Base-by-base conservation (phyloP, 2,797 vertebrate species). In the Amazonetta brasiliensis region DNA sequence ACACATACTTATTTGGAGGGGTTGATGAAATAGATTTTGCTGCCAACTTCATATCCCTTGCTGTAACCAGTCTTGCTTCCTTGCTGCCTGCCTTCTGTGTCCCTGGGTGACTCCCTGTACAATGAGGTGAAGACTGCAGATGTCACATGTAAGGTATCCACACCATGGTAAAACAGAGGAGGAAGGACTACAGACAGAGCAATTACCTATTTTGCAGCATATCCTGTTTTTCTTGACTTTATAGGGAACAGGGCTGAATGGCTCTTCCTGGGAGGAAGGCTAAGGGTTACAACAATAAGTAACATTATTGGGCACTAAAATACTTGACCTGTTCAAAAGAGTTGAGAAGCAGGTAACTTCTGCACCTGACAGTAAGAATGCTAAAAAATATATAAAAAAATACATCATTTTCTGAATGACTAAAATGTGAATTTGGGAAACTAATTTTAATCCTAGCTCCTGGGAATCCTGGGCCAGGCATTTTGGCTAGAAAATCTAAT, bases 401-500 rank as follows among this genome's bases (percentile, higher is more conserved):
- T 39, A 15, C 12, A 76, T 60, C 7, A 76, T 69, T 89, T 92
- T 48, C 62, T 76, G 79, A 63, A 46, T 35, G 16, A 86, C 15
- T 83, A 60, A 87, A 89, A 31, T 11, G 56, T 35, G 7, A 78
- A 41, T 58, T 94, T 85, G 69, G 23, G 37, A 60, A 84, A 7
- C 7, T 87, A 75, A 64, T 56, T 67, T 87, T 79, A 52, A 50
- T 74, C 18, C 35, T 30, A 63, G 21, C 19, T 86, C 46, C 54
- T 85, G 43, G 74, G 69, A 93, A 48, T 83, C 22, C 63, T 84
- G 37, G 69, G 52, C 43, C 46, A 84, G 62, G n/a, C 16, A n/a
- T 26, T 35, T 31, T 50, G 63, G 39, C 63, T 84, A 37, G 71
- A 90, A 96, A 90, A 94, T 71, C 6, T 41, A 92, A 94, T 78